phyloP scores from a whole-genome alignment of 2,113 vertebrate genomes.

The Psilopogon haemacephalus region DNA sequence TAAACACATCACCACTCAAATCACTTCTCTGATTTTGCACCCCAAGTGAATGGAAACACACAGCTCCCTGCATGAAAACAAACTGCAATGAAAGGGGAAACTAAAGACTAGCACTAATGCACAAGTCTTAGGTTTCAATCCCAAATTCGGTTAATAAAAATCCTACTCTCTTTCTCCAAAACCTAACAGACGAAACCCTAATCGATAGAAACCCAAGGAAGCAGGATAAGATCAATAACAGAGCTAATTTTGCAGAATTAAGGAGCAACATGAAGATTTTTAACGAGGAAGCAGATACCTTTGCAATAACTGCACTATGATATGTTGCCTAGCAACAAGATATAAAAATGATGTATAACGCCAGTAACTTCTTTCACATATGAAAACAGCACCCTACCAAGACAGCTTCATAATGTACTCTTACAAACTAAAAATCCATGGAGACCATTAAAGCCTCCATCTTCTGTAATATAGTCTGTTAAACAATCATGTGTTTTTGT shows the following conservation, averaged over 20 bases:
- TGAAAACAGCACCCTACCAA: slow-evolving; percentile 75
- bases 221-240: slow-evolving; percentile 67
- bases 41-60: not conserved
- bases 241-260: slow-evolving; percentile 78
- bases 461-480: slow-evolving; percentile 76
- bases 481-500: slow-evolving; percentile 81
- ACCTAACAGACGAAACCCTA: slow-evolving; percentile 57
- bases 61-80: slow-evolving; percentile 52
- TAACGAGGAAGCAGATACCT: slow-evolving; percentile 74
- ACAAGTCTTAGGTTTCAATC: slow-evolving; percentile 17
- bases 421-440: slow-evolving; percentile 71
- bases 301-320: slow-evolving; percentile 72
- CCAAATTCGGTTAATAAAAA: slow-evolving; percentile 30
- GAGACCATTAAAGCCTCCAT: slow-evolving; percentile 74
- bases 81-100: slow-evolving; percentile 26
- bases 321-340: slow-evolving; percentile 80
- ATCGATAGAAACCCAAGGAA: slow-evolving; percentile 60
- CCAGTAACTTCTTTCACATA: slow-evolving; percentile 75
- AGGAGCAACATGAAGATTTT: slow-evolving; percentile 72
- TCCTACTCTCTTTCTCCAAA: not conserved
- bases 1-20: slow-evolving; percentile 18
- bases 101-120: slow-evolving; percentile 27
- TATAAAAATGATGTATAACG: slow-evolving; percentile 79
- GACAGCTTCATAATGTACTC: slow-evolving; percentile 68
- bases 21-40: slow-evolving; percentile 41